Evolutionary conservation across 2,797 vertebrate species (phyloP).

Genomic region (Chaenodraco wilsoni): DNA sequence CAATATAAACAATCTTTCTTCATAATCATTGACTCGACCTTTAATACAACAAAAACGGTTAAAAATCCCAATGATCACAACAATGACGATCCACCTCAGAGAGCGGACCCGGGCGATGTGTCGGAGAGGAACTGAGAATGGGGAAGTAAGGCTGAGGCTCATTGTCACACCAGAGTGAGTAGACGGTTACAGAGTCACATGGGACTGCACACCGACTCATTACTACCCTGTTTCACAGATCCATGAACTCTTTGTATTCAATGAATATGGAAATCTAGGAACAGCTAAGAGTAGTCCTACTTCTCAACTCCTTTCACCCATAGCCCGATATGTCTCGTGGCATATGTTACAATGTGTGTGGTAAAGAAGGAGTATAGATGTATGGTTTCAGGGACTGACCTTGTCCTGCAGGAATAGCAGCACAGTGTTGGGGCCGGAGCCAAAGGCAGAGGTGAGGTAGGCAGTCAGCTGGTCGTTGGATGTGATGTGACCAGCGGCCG

Average conservation of each 20-base stretch:
- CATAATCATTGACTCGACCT: no score
- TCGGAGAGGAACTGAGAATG: slow-evolving; percentile 58
- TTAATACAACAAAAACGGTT: neutral
- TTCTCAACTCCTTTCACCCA: neutral
- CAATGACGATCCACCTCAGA: neutral
- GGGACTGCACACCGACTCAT: slow-evolving; percentile 39
- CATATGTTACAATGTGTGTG: neutral
- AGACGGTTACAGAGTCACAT: slow-evolving; percentile 45
- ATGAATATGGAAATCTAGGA: slow-evolving; percentile 4
- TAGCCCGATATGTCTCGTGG: neutral
- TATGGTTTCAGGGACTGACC: slow-evolving; percentile 70
- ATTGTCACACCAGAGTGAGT: slow-evolving; percentile 73
- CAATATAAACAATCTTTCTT: no score
- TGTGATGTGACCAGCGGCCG: slow-evolving; percentile 86
- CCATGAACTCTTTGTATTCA: neutral
- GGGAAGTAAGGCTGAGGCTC: slow-evolving; percentile 72
- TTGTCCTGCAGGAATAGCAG: slow-evolving; percentile 91
- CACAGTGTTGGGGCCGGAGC: slow-evolving; percentile 83
- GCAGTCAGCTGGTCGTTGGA: slow-evolving; percentile 79
- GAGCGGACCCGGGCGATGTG: neutral
- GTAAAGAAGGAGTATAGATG: neutral
- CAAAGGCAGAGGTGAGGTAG: slow-evolving; percentile 83
- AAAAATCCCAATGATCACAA: neutral
- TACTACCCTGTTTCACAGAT: slow-evolving; percentile 14
- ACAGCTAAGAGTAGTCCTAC: neutral